These are phyloP conservation scores for Drosophila hydei DNA, from an alignment of 1,140 invertebrate species.

Conservation along the genomic window DNA sequence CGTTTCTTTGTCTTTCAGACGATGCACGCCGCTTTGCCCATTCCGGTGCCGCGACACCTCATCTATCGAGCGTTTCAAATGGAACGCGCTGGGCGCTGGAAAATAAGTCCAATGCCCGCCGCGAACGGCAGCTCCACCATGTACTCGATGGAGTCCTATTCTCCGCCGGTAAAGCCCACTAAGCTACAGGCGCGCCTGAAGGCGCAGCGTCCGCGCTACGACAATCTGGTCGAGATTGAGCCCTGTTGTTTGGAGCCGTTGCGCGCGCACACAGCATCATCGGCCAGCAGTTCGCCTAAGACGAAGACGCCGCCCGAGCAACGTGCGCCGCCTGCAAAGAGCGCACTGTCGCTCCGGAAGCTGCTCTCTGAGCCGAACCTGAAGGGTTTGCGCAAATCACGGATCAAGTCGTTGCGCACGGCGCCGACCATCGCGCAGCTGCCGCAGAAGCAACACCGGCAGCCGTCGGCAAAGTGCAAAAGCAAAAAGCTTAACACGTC, in stretches of 20 bases:
- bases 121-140: constrained; percentile 8
- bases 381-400: not conserved
- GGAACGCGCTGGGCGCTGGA: constrained; percentile 57
- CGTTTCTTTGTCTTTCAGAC: constrained; percentile 39
- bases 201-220: constrained; percentile 49
- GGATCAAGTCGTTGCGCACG: not conserved
- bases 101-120: constrained; percentile 30
- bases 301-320: constrained; percentile 16
- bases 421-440: no score
- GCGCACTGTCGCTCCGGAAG: not conserved
- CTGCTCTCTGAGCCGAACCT: constrained; percentile 2
- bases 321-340: constrained; percentile 1
- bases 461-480: not conserved
- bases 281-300: not conserved
- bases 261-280: not conserved
- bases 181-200: not conserved
- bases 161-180: constrained; percentile 36
- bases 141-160: constrained; percentile 58
- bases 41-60: constrained; percentile 60
- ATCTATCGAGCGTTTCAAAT: constrained; percentile 63
- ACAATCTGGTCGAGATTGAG: constrained; percentile 42
- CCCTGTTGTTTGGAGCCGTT: not conserved
- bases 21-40: constrained; percentile 58
- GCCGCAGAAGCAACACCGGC: not conserved
- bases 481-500: not conserved